Evolutionary conservation across 2,888 invertebrate species (phyloP), one percentile per base, ranked within the genome.

Genomic region (Caenorhabditis becei): DNA sequence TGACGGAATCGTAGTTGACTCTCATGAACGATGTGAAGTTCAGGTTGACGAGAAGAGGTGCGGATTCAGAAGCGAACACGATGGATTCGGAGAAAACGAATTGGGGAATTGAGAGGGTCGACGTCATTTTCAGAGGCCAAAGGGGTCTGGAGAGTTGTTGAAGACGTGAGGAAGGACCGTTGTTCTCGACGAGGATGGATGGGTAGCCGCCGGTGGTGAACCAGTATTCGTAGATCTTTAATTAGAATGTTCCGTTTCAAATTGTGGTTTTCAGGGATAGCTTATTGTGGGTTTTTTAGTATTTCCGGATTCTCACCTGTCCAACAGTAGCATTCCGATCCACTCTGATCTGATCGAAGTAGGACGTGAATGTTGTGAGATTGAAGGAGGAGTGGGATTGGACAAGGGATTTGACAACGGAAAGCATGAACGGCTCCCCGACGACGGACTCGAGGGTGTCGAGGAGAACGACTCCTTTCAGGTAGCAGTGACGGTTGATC

Each of bases 391-490:
- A 66, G 51, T 80, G 74, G 5, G 72, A 65, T 4, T 51, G 66
- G n/a, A 83, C 81, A 11, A 86, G 44, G 4, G 75, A 71, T 41
- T 80, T 77, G 35, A 89, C 82, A 20, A 86, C 85, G 5, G 83
- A 63, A 8, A 88, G 56, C 65, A 89, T 78, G 61, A 79, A 83
- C 24, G 82, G 82, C 71, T 88, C 88, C 10, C 88, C 89, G 14
- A 89, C 82, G 0, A 89, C 77, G 2, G 81, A 77, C 59, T 89
- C 89, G 49, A 90, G 59, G 1, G 85, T 85, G 63, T 89, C 87
- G 14, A 90, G 81, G 49, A 85, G 70, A n/a, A 86, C 83, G 1
- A 87, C 86, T 56, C 90, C 90, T 82, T 90, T 90, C 44, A 87
- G 74, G 59, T 87, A 88, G 71, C 90, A 90, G 58, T 87, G 88